These are phyloP conservation scores for Apotomis turbidana DNA, from an alignment of 2,888 invertebrate species.

Conservation along the genomic window DNA sequence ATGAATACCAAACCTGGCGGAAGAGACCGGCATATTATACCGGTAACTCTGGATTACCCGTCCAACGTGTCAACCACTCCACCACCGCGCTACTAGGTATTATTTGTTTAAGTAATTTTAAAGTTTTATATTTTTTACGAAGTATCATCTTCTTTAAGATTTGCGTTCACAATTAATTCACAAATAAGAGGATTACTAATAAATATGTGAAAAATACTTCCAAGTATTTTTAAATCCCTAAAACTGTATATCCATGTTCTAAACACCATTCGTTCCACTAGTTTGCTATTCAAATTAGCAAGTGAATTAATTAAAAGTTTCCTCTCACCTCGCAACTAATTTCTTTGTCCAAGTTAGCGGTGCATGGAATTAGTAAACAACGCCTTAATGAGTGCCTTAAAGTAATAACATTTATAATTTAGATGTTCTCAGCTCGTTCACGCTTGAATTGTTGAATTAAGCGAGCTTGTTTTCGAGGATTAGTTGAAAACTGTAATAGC, in stretches of 20 bases:
- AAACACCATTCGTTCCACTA: conserved; percentile 27
- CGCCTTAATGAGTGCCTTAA: conserved; percentile 32
- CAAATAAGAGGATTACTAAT: too few species aligned
- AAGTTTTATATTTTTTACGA: too few species aligned
- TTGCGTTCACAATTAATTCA: too few species aligned
- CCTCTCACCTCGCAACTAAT: conserved; percentile 39
- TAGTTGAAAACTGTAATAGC: conserved; percentile 18
- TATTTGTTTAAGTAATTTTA: too few species aligned
- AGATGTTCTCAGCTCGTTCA: conserved; percentile 8
- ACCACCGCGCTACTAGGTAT: too few species aligned
- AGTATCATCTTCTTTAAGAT: too few species aligned
- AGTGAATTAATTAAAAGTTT: conserved; percentile 41
- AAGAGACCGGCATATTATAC: too few species aligned
- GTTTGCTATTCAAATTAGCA: conserved; percentile 42
- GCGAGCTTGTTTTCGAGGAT: conserved; percentile 9
- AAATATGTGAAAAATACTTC: conserved; percentile 5
- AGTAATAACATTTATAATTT: conserved; percentile 37
- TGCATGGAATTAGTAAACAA: conserved; percentile 41
- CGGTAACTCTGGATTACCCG: too few species aligned
- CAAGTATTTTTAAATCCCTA: not conserved
- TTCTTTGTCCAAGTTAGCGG: conserved; percentile 39
- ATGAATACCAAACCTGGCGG: too few species aligned
- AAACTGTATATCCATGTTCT: conserved; percentile 7
- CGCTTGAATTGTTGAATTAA: conserved; percentile 31
- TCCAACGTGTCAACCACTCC: too few species aligned